Conservation (phyloP, 2,888 invertebrate species). For the Carterocephalus palaemon region DNA sequence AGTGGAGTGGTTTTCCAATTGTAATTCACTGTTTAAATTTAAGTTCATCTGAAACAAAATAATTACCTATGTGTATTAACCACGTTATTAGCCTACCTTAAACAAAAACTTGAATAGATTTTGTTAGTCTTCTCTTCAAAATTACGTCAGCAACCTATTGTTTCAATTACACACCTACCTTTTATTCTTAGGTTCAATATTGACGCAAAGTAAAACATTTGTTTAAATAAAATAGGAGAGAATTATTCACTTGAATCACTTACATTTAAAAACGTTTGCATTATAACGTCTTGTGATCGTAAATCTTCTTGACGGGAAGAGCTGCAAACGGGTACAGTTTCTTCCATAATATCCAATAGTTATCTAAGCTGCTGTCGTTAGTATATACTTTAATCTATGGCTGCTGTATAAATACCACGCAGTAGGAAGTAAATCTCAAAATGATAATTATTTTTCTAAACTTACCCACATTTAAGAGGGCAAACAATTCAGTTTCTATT, state of each 20-base stretch:
- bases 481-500: too few species aligned
- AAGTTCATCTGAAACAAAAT: slow-evolving; percentile 6
- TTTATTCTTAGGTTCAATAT: background rate
- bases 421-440: too few species aligned
- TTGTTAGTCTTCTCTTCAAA: slow-evolving; percentile 6
- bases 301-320: slow-evolving; percentile 4
- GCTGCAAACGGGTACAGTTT: background rate
- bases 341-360: slow-evolving; percentile 3
- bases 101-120: background rate
- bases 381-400: too few species aligned
- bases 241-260: background rate
- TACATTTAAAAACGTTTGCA: slow-evolving; percentile 4
- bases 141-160: slow-evolving; percentile 1
- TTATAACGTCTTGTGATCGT: background rate
- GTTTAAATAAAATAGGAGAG: slow-evolving; percentile 12
- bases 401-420: too few species aligned
- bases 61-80: background rate
- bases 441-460: too few species aligned
- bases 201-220: slow-evolving; percentile 4
- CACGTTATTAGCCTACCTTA: background rate
- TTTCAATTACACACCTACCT: too few species aligned
- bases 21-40: slow-evolving; percentile 5
- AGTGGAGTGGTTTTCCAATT: background rate
- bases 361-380: background rate
- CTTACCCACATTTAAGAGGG: too few species aligned